Evolutionary conservation across 64 coral and sea anemone genomes (phyloP), one percentile per base, ranked within the genome.

Genomic region (Acropora tenuis): DNA sequence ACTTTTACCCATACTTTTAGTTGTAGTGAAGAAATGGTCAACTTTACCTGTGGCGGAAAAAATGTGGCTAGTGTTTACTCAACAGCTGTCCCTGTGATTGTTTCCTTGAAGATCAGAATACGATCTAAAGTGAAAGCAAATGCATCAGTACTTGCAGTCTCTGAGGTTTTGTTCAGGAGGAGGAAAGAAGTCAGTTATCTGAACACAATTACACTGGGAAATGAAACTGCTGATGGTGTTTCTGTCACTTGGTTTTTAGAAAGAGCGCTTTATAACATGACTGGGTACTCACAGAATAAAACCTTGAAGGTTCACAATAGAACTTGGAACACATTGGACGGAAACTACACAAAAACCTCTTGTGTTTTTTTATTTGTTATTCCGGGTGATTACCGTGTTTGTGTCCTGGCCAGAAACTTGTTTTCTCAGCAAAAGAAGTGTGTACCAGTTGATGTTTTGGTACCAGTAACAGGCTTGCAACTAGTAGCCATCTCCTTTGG

Each of bases 21-120:
- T 47, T 89, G 87, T 20, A 6, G 18, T 17, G 69, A 76, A 59
- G 79, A 84, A 17, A 10, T 69, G 60, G 52, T 55, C 52, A 55
- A 41, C 75, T 73, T 91, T 50, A 63, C 41, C 10, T 96, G 94
- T 78, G 94, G 90, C 68, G 94, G 94, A 63, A 78, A 50, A 41
- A 69, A 76, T 8, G 46, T 42, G 57, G 89, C 12, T 65, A 93
- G 87, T 75, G 61, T 93, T 17, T 96, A 96, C 49, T 93, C 94
- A 48, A 89, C 90, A 20, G 81, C 87, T 53, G 63, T 90, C 13
- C 94, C 94, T n/a, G 63, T 89, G 75, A 72, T 94, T 5, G 20
- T 53, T 18, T 84, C 79, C 57, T 57, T 94, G 16, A 78, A 72
- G 5, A 47, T 89, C 13, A 94, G 2, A 4, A 11, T 76, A 30